Base-by-base conservation (phyloP, 2,888 invertebrate species). In the Leptura quadrifasciata region DNA sequence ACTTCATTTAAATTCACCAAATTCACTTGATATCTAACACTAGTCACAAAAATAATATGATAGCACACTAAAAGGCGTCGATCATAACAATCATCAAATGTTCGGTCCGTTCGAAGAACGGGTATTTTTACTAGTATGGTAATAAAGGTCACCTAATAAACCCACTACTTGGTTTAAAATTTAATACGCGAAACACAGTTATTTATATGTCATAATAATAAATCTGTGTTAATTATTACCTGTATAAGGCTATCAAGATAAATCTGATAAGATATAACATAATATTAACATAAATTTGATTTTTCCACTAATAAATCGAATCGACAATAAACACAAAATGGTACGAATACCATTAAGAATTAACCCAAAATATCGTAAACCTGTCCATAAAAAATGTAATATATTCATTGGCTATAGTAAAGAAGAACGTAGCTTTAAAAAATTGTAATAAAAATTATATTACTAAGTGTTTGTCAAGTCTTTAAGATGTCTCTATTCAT, bases 371-470 rank as follows among this genome's bases (percentile, higher is more conserved):
- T 71, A 61, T 71, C 71, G 20, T 71, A 71, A 71, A 71, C 10
- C 47, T 20, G 71, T 61, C 61, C 71, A 61, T 71, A 71, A 71
- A 71, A 71, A 39, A 9, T 17, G 24, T 71, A 71, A 71, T 71
- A 71, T 71, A 74, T 68, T 74, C 74, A 31, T 69, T 54, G 68
- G 55, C 54, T 17, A 12, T 21, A 52, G 61, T 27, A 65, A 47
- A 31, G 31, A 47, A 39, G 61, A 39, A 54, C 35, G n/a, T 15
- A 52, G n/a, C 73, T 55, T 47, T 74, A 69, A 74, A 57, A 61
- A 68, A 72, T 64, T 58, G 78, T 68, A 75, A 75, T 80, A 80
- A 82, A 82, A 81, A 78, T 72, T 78, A 80, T 80, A 80, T 77
- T 69, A 79, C 79, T 39, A 61, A 71, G 71, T 71, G 71, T 78